phyloP scores from a whole-genome alignment of 2,888 invertebrate species.

The Heliconius charithonia region DNA sequence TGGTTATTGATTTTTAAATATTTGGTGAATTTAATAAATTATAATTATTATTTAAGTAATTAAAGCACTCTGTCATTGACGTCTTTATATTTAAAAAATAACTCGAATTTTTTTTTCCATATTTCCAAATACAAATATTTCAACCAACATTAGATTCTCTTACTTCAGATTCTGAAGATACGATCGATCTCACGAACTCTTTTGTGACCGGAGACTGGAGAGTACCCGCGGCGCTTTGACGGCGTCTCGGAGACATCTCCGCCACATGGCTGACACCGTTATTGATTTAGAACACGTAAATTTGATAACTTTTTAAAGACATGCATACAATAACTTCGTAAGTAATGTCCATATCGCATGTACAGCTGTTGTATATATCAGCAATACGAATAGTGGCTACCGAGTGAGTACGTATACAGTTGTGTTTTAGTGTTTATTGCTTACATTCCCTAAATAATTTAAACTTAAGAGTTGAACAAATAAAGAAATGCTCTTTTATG shows the following conservation, averaged over 20 bases:
- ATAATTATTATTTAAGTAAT: background rate
- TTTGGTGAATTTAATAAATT: background rate
- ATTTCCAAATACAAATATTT: no score
- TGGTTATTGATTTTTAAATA: background rate
- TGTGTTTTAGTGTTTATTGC: no score
- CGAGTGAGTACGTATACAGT: no score
- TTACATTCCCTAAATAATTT: no score
- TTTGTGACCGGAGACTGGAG: background rate
- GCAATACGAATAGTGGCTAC: no score
- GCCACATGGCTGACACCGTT: background rate
- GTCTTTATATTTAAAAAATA: background rate
- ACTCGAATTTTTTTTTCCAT: no score
- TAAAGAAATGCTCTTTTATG: no score
- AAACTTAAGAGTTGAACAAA: no score
- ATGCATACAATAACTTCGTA: background rate
- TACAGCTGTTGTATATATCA: background rate
- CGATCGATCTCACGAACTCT: constrained; percentile 2
- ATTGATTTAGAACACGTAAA: background rate
- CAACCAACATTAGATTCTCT: background rate
- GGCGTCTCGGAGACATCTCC: background rate
- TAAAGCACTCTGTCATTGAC: background rate
- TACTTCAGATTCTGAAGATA: constrained; percentile 9
- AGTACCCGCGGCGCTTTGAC: background rate
- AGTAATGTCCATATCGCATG: background rate
- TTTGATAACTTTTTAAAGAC: background rate